A percentile compares a stretch with the other conserved stretches of the same genome.
Evolutionary conservation across 2,888 invertebrate genomes (phyloP).

Genomic region (Aphidius colemani): DNA sequence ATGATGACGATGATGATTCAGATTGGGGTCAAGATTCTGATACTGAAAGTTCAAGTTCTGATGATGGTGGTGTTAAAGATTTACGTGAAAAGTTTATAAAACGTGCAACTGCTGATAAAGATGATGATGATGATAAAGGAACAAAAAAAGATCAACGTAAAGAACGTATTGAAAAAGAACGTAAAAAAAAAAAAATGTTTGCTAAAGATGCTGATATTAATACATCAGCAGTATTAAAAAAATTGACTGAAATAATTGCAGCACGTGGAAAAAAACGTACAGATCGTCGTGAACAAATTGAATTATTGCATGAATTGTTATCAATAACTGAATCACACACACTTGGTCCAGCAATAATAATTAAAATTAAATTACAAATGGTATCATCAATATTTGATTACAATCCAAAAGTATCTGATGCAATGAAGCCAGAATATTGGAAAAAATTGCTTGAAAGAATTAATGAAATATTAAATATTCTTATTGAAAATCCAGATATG

Average conservation of each 20-base stretch:
- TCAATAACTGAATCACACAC: conserved; percentile 84
- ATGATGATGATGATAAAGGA: conserved; percentile 64
- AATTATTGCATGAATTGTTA: conserved; percentile 87
- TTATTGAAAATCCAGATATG: conserved; percentile 77
- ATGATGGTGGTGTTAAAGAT: conserved; percentile 76
- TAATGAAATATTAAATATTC: conserved; percentile 78
- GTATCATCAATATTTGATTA: conserved; percentile 97
- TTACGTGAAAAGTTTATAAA: conserved; percentile 84
- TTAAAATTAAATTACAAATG: conserved; percentile 91
- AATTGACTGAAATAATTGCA: conserved; percentile 90
- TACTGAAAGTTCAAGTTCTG: conserved; percentile 77
- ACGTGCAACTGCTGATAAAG: conserved; percentile 67
- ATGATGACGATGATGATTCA: conserved; percentile 59
- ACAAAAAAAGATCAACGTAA: conserved; percentile 63
- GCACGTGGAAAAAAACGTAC: conserved; percentile 96
- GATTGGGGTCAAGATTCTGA: conserved; percentile 87
- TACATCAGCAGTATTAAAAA: conserved; percentile 87
- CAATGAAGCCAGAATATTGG: conserved; percentile 98
- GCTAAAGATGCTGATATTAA: conserved; percentile 99
- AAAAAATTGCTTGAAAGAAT: conserved; percentile 83
- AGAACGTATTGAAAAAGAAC: conserved; percentile 63
- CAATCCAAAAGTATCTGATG: conserved; percentile 95
- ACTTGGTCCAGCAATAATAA: conserved; percentile 85
- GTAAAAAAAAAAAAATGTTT: conserved; percentile 83
- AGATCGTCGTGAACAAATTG: conserved; percentile 94